Conservation (phyloP, 2,888 invertebrate species). For the Laspeyria flexula region DNA sequence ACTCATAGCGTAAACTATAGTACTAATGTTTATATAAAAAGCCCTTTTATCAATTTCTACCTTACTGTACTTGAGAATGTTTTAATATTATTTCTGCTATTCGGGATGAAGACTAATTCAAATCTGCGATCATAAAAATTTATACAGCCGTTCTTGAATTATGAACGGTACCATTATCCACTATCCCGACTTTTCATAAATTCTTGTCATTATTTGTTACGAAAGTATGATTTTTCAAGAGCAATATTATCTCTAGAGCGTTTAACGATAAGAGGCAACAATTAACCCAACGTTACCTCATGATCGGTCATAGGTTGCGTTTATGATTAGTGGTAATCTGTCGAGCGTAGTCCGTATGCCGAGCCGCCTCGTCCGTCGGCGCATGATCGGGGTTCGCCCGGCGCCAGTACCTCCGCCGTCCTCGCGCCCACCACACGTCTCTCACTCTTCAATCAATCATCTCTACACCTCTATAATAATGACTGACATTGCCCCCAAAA, state of each 20-base stretch:
- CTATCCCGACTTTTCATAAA: too few species aligned
- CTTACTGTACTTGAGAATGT: too few species aligned
- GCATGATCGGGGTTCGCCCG: conserved; percentile 74
- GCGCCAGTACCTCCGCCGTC: conserved; percentile 65
- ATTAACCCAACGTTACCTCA: conserved; percentile 38
- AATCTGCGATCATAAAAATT: too few species aligned
- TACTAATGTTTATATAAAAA: too few species aligned
- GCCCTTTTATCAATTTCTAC: too few species aligned
- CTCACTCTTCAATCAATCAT: conserved; percentile 25
- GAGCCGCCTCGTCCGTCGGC: conserved; percentile 59
- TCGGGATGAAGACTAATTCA: too few species aligned
- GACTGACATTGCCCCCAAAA: conserved; percentile 61
- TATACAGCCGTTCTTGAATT: too few species aligned
- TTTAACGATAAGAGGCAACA: conserved; percentile 13
- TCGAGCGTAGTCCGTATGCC: conserved; percentile 43
- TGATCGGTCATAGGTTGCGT: conserved; percentile 45
- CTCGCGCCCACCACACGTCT: conserved; percentile 55
- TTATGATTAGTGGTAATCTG: conserved; percentile 70
- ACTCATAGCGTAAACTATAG: too few species aligned
- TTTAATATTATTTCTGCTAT: too few species aligned
- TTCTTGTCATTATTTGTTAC: too few species aligned
- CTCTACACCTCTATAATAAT: conserved; percentile 48
- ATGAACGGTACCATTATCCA: too few species aligned
- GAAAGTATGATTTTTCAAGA: not conserved
- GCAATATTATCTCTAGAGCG: conserved; percentile 7